These are phyloP conservation scores for Tachycineta bicolor DNA, from an alignment of 2,113 vertebrate species.

Conservation along the genomic window DNA sequence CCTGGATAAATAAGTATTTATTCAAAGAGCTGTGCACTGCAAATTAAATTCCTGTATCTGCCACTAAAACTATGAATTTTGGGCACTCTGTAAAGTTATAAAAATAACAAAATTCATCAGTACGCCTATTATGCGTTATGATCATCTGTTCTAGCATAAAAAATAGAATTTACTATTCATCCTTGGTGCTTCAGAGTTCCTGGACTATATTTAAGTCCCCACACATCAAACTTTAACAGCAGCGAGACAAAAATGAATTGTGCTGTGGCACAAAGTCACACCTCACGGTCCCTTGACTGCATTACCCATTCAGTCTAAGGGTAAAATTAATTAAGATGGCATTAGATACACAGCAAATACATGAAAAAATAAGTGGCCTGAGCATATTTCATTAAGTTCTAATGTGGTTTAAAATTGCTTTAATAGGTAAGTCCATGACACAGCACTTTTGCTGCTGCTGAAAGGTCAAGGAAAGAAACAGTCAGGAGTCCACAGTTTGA, in stretches of 20 bases:
- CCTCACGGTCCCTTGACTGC: not conserved
- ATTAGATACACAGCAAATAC: not conserved
- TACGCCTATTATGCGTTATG: not conserved
- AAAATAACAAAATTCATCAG: not conserved
- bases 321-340: not conserved
- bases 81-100: not conserved
- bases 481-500: not conserved
- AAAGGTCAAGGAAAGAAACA: not conserved
- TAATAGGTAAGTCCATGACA: not conserved
- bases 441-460: not conserved
- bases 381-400: not conserved
- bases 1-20: not conserved
- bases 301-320: not conserved
- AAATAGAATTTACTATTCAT: not conserved
- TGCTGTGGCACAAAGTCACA: not conserved
- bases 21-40: not conserved
- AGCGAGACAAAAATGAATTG: not conserved
- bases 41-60: not conserved
- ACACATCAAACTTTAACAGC: not conserved
- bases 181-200: not conserved
- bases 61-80: not conserved
- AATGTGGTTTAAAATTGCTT: not conserved
- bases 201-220: not conserved
- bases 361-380: not conserved
- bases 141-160: not conserved